A percentile compares a stretch with the other conserved stretches of the same genome.
These are phyloP conservation scores for Machimus rusticus DNA, from an alignment of 2,888 invertebrate genomes.

Conservation along the genomic window DNA sequence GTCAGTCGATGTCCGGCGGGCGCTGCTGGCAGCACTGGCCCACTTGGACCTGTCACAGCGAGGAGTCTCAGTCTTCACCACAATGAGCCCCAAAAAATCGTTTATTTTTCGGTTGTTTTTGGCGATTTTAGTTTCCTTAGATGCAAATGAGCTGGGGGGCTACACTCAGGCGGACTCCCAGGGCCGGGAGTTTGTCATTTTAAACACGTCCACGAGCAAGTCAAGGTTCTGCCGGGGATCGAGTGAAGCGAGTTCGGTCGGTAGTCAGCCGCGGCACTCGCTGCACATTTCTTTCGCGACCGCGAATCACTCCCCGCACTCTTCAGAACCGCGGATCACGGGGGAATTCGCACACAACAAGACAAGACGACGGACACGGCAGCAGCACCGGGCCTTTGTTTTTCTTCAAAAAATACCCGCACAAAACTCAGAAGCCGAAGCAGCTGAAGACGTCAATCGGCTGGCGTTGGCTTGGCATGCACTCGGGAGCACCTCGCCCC, in stretches of 20 bases:
- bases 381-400: not conserved
- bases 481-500: not conserved
- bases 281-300: not conserved
- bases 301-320: not conserved
- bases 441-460: slow-evolving; percentile 18
- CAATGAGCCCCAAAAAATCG: not conserved
- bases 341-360: not conserved
- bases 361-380: not conserved
- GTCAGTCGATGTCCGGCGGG: not conserved
- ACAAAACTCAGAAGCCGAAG: not conserved
- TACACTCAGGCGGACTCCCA: not conserved
- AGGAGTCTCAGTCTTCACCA: not conserved
- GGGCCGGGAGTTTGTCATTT: not conserved
- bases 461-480: not conserved
- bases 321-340: not conserved
- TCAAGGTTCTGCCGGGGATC: not conserved
- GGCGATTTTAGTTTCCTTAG: not conserved
- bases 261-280: not conserved
- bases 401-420: not conserved
- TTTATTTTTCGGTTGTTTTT: not conserved
- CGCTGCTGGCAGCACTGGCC: not conserved
- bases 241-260: not conserved
- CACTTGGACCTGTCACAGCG: not conserved
- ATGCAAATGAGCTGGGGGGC: slow-evolving; percentile 1
- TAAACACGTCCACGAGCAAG: not conserved